Evolutionary conservation across 2,888 invertebrate species (phyloP), one percentile per base, ranked within the genome.

Genomic region (Globia sparganii): DNA sequence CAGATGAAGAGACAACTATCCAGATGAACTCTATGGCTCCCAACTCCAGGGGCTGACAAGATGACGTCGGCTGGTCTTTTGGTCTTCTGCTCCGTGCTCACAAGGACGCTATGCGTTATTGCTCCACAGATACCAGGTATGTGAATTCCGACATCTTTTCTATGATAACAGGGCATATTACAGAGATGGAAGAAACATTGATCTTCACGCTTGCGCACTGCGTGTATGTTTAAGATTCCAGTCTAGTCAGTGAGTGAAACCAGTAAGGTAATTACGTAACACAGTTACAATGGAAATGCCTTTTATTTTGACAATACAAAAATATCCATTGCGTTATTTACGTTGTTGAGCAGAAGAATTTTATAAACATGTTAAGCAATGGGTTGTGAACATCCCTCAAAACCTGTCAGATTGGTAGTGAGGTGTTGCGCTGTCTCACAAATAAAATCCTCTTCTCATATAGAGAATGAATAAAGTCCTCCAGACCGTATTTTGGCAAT

Each of bases 121-220:
- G 96, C 96, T 40, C 96, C 96, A 31, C 95, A 96, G 81, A 92
- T 96, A 90, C 94, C 95, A 93, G 96, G 96, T 96, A 66, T 46
- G 4, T 31, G 25, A 34, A 25, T 61, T 6, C 2, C 13, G 28
- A 34, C 61, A 34, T 61, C 5, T 37, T 61, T 61, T 34, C 25
- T 34, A 2, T 61, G 0, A 25, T 0, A 34, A 61, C 5, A 61
- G 4, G 9, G 11, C 11, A 2, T 61, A 34, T 34, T 34, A 34
- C 25, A 25, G 11, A 34, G 0, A 25, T 25, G 1, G 2, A 34
- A 61, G 25, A 13, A 37, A 11, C 2, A 25, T 34, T 34, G 34
- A 11, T 18, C 18, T 2, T 58, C 8, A 31, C 59, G 31, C 15
- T 58, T 28, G 15, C 58, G 6, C 15, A 58, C 5, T 6, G 28